Evolutionary conservation across 2,113 vertebrate genomes (phyloP).

Genomic region (Ascaphus truei): DNA sequence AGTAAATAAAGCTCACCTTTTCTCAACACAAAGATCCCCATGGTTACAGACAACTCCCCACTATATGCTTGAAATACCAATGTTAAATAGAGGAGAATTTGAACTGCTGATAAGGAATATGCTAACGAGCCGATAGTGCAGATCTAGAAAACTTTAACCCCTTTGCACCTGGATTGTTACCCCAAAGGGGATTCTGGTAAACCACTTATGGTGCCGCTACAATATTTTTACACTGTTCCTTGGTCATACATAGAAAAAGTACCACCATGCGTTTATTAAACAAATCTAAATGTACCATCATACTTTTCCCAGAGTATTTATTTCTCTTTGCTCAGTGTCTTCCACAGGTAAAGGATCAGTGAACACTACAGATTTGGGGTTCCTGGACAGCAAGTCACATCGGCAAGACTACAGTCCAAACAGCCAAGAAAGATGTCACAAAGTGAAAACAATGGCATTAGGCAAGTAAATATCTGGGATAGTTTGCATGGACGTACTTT

Average conservation of each 20-base stretch:
- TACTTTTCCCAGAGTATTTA: background rate
- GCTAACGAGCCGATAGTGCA: too few species aligned
- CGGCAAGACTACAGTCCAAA: conserved; percentile 30
- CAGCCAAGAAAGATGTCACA: conserved; percentile 47
- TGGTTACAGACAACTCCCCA: background rate
- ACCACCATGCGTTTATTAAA: too few species aligned
- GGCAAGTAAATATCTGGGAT: conserved; percentile 38
- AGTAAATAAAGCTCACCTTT: conserved; percentile 30
- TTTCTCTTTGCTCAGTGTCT: background rate
- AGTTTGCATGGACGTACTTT: too few species aligned
- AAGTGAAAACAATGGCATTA: conserved; percentile 46
- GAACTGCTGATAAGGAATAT: conserved; percentile 11
- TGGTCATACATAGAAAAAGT: too few species aligned
- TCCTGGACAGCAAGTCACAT: conserved; percentile 36
- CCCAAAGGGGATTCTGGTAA: too few species aligned
- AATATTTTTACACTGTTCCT: too few species aligned
- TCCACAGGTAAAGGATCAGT: conserved; percentile 54
- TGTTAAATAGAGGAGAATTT: conserved; percentile 24
- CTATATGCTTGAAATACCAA: conserved; percentile 20
- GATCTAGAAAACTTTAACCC: too few species aligned
- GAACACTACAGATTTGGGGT: conserved; percentile 1
- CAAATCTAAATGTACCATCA: too few species aligned
- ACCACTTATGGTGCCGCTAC: too few species aligned
- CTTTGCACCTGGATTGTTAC: too few species aligned
- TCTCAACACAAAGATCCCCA: conserved; percentile 19